Conservation (phyloP, 2,797 vertebrate genomes). For the Dendrocincla tyrannina region DNA sequence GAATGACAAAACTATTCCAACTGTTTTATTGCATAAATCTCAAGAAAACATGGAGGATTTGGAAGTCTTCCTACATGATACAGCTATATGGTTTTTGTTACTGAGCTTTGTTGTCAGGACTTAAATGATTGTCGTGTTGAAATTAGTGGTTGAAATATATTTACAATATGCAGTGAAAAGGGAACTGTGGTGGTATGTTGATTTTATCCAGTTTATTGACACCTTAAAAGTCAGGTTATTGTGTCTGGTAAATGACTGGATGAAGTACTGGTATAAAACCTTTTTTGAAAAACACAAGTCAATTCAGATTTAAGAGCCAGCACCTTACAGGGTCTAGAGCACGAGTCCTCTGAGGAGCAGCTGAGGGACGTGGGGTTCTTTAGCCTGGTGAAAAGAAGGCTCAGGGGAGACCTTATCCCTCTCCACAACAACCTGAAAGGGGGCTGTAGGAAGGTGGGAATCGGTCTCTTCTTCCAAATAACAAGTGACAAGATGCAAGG, state of each 20-base stretch:
- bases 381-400: not conserved
- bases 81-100: not conserved
- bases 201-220: not conserved
- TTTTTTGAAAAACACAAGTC: accelerated
- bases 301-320: not conserved
- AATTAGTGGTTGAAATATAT: not conserved
- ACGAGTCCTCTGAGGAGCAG: not conserved
- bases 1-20: not conserved
- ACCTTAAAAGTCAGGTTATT: not conserved
- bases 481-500: not conserved
- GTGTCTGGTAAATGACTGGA: not conserved
- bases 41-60: not conserved
- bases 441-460: not conserved
- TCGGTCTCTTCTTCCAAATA: not conserved
- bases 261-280: not conserved
- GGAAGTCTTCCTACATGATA: not conserved
- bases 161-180: not conserved
- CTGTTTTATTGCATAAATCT: not conserved
- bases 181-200: not conserved
- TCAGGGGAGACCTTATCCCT: not conserved
- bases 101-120: not conserved
- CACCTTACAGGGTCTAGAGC: accelerated
- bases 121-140: not conserved
- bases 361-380: not conserved
- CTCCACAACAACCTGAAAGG: not conserved